Percentiles rank a stretch among this genome's conserved stretches.
These are phyloP conservation scores for Ichneumoninae sp. DNA, from an alignment of 2,888 invertebrate genomes.

Conservation along the genomic window DNA sequence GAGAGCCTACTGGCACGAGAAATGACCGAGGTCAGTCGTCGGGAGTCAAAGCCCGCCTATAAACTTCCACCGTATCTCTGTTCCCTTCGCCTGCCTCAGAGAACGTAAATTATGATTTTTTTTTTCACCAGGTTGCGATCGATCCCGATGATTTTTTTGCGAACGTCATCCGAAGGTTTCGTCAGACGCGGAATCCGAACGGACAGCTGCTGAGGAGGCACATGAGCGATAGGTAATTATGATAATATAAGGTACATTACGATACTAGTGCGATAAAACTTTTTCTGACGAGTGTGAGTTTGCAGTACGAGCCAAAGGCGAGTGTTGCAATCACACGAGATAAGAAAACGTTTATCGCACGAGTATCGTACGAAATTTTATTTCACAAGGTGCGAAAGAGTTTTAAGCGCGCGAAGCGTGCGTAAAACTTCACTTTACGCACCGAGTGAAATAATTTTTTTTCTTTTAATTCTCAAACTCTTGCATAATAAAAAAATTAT, in stretches of 20 bases:
- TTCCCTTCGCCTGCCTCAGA: slow-evolving; percentile 19
- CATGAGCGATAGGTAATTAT: slow-evolving; percentile 76
- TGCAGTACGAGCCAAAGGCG: too few relatives aligned
- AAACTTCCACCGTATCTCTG: slow-evolving; percentile 4
- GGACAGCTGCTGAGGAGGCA: slow-evolving; percentile 76
- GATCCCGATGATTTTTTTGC: slow-evolving; percentile 84
- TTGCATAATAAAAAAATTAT: not conserved
- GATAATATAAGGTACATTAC: too few relatives aligned
- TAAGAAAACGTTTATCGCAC: too few relatives aligned
- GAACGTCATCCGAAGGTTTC: slow-evolving; percentile 83
- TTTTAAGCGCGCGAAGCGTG: too few relatives aligned
- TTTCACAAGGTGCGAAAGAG: too few relatives aligned
- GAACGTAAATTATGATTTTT: slow-evolving; percentile 16
- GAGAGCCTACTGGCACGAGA: slow-evolving; percentile 78
- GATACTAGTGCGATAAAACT: too few relatives aligned
- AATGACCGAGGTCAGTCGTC: slow-evolving; percentile 78
- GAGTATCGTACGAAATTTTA: too few relatives aligned
- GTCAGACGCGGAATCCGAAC: slow-evolving; percentile 79
- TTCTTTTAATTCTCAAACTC: not conserved
- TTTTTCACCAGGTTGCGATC: slow-evolving; percentile 78
- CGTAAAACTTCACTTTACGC: too few relatives aligned
- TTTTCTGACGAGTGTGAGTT: too few relatives aligned
- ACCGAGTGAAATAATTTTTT: not conserved
- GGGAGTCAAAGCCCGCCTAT: not conserved
- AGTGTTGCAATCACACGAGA: too few relatives aligned